phyloP scores from a whole-genome alignment of 1,140 invertebrate species.

The Epicauta chinensis region DNA sequence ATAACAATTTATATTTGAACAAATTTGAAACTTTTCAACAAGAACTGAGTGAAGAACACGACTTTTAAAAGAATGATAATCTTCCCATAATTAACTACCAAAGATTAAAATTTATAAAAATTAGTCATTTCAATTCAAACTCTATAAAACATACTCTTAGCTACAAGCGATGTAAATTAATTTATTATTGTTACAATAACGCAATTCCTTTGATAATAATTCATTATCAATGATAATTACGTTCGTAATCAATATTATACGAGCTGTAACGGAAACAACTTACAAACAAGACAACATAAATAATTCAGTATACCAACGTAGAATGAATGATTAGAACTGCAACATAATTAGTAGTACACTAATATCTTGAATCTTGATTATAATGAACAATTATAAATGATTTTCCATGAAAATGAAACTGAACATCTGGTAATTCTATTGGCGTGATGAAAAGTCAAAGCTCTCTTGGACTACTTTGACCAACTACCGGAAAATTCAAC shows the following conservation, averaged over 20 bases:
- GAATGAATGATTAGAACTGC: neutral
- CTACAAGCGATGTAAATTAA: too few species aligned
- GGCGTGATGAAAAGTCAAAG: too few species aligned
- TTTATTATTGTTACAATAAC: too few species aligned
- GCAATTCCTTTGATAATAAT: constrained; percentile 12
- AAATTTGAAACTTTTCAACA: constrained; percentile 6
- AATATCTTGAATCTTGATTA: neutral
- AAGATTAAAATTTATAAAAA: too few species aligned
- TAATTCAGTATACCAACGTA: neutral
- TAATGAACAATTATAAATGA: neutral
- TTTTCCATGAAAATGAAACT: neutral
- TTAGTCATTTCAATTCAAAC: too few species aligned
- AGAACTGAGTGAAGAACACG: neutral
- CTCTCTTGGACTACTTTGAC: neutral
- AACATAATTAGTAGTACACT: too few species aligned
- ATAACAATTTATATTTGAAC: constrained; percentile 11
- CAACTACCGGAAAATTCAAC: neutral
- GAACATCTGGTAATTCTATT: neutral
- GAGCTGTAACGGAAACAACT: constrained; percentile 1
- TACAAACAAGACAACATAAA: neutral
- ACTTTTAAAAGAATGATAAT: too few species aligned
- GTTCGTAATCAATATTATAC: constrained; percentile 9
- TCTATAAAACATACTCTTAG: too few species aligned
- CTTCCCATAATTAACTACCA: too few species aligned
- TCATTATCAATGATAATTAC: constrained; percentile 10